Percentiles rank a stretch among this genome's conserved stretches.
phyloP scores from a whole-genome alignment of 2,797 vertebrate species.

The Notoglanidium macrostoma region DNA sequence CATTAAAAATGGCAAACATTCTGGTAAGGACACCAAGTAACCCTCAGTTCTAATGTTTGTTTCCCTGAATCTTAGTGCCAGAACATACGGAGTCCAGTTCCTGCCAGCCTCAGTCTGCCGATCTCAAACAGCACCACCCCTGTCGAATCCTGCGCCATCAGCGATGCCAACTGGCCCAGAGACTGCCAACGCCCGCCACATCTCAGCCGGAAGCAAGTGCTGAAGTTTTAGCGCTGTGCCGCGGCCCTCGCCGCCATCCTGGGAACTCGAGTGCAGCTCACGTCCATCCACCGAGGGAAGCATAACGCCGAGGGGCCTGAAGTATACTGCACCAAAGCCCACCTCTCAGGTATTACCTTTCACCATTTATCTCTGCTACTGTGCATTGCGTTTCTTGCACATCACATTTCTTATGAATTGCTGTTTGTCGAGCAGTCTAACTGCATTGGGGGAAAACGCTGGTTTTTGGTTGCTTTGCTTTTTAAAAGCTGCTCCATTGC shows the following conservation, averaged over 20 bases:
- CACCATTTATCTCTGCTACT: background rate
- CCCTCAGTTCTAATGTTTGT: background rate
- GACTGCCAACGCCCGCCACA: constrained; percentile 85
- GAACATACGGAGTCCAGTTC: constrained; percentile 85
- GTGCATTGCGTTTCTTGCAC: background rate
- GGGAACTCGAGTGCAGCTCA: constrained; percentile 80
- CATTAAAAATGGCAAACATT: background rate
- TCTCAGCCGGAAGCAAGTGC: constrained; percentile 85
- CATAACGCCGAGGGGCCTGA: constrained; percentile 80
- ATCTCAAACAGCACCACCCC: constrained; percentile 67
- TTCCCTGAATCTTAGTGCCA: constrained; percentile 78
- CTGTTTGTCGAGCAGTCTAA: background rate
- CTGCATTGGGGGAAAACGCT: too few species aligned
- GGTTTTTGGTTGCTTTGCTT: too few species aligned
- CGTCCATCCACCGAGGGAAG: constrained; percentile 79
- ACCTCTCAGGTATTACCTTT: constrained; percentile 80
- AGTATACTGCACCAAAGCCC: constrained; percentile 76
- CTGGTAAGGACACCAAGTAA: background rate
- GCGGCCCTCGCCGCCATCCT: constrained; percentile 81
- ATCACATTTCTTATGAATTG: background rate
- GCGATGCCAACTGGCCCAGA: constrained; percentile 94
- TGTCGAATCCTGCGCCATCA: constrained; percentile 82
- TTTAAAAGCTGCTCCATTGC: background rate
- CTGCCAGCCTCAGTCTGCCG: constrained; percentile 83
- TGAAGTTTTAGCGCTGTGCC: constrained; percentile 82